Base-by-base conservation (phyloP, 2,113 vertebrate genomes). In the Fregata magnificens region DNA sequence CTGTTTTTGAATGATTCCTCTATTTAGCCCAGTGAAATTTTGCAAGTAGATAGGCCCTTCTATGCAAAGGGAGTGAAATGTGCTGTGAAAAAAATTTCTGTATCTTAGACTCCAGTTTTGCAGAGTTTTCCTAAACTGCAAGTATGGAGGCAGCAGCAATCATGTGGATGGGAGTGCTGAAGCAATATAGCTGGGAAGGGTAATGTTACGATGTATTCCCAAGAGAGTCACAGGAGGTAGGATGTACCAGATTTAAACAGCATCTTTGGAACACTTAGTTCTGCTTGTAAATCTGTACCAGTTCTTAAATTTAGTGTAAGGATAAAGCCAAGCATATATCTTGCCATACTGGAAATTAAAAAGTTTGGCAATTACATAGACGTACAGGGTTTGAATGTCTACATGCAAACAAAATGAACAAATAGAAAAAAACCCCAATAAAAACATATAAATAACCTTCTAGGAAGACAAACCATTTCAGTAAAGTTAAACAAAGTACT, bases 401-500 rank as follows among this genome's bases (percentile, higher is more conserved):
- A 45, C 6, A 4, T 77, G 36, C 32, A 81, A 85, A 42, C 24
- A 87, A 76, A 80, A 55, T 18, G 22, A 80, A 72, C 22, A 94
- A 71, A 55, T 2, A 24, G 16, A 34, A 85, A 34, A 85, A 66
- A 38, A 4, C 0, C 1, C 18, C 32, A 22, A 45, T 15, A 49
- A 69, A 81, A 73, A 11, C 3, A 12, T 52, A 45, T 70, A 49
- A 90, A 38, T 34, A 79, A 19, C 40, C 34, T 89, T 86, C 76
- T 89, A 65, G 61, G 85, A 93, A 89, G 65, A 84, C 28, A 91
- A 86, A 36, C 0, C 5, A 13, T 77, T 95, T 79, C 65, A 73
- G 53, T 59, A 40, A 74, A 94, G 94, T 96, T 94, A 92, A 91
- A 93, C 91, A 58, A 93, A 87, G 78, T 88, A 66, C 95, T 89